Percentiles rank a stretch among this genome's conserved stretches.
Conservation (phyloP, 2,797 vertebrate genomes). For the Onychomys arenicola region DNA sequence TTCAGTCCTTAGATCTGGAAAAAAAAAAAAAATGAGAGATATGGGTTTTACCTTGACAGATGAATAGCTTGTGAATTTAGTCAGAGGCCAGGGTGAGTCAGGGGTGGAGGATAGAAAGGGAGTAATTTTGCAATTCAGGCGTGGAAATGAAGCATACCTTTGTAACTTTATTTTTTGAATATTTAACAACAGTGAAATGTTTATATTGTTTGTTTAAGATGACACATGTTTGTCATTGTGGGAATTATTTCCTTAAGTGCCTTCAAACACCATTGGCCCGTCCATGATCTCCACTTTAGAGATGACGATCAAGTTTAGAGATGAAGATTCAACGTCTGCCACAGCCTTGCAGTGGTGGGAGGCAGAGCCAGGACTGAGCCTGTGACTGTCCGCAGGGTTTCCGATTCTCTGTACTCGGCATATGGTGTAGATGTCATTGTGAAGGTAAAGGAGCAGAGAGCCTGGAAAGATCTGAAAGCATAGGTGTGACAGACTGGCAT, state of each 20-base stretch:
- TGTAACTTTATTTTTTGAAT: not conserved
- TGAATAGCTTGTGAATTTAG: not conserved
- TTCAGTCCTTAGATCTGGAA: too few relatives aligned
- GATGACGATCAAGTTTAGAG: not conserved
- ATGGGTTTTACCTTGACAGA: not conserved
- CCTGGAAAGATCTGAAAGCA: not conserved
- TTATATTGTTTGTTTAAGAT: not conserved
- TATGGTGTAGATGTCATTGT: not conserved
- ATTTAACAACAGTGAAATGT: not conserved
- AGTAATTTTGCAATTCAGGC: not conserved
- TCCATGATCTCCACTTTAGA: not conserved
- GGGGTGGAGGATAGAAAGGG: not conserved
- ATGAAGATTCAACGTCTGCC: not conserved
- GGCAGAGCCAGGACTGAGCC: not conserved
- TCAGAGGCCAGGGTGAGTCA: not conserved
- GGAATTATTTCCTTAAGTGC: not conserved
- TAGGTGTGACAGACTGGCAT: not conserved
- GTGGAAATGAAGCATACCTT: not conserved
- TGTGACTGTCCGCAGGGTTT: not conserved
- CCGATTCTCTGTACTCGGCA: not conserved
- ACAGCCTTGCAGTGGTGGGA: not conserved
- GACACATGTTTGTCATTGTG: not conserved
- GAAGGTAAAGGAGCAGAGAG: not conserved
- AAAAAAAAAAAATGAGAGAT: too few relatives aligned
- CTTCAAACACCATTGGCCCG: not conserved